These are phyloP conservation scores for Strongylocentrotus purpuratus DNA, from an alignment of 35 echinoderm and acorn worm species.

Conservation along the genomic window DNA sequence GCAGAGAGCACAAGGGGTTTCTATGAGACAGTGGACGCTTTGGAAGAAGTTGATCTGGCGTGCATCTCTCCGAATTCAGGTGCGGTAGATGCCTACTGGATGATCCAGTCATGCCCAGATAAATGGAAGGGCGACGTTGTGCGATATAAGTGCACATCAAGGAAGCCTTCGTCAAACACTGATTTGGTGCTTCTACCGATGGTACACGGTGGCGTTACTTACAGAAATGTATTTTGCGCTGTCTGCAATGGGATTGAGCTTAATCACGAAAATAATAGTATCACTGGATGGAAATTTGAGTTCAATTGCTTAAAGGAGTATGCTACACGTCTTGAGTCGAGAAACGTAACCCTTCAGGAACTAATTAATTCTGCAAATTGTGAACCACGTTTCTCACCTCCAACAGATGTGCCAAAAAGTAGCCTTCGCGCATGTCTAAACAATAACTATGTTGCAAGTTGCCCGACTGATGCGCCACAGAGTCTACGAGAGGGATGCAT, in stretches of 20 bases:
- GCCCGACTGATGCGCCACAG: background rate
- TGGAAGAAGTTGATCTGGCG: background rate
- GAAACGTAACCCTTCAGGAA: background rate
- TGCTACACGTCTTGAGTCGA: background rate
- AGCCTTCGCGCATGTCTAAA: background rate
- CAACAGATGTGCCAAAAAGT: background rate
- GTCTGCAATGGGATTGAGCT: constrained; percentile 9
- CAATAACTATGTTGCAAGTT: background rate
- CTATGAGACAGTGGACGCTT: background rate
- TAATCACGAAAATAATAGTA: background rate
- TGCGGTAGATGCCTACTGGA: background rate
- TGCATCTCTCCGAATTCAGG: background rate
- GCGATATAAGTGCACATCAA: background rate
- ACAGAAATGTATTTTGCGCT: constrained; percentile 24
- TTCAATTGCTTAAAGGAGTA: background rate
- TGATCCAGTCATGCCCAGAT: constrained; percentile 1
- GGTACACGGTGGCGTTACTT: background rate
- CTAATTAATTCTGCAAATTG: background rate
- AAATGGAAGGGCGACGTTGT: background rate
- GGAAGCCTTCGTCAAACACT: background rate
- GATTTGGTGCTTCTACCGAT: background rate
- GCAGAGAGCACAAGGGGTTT: background rate
- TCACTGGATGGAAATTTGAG: background rate
- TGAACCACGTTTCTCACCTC: background rate
- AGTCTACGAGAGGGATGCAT: background rate